A percentile compares a stretch with the other conserved stretches of the same genome.
Evolutionary conservation across 1,140 invertebrate species (phyloP).

Genomic region (Microplitis demolitor): DNA sequence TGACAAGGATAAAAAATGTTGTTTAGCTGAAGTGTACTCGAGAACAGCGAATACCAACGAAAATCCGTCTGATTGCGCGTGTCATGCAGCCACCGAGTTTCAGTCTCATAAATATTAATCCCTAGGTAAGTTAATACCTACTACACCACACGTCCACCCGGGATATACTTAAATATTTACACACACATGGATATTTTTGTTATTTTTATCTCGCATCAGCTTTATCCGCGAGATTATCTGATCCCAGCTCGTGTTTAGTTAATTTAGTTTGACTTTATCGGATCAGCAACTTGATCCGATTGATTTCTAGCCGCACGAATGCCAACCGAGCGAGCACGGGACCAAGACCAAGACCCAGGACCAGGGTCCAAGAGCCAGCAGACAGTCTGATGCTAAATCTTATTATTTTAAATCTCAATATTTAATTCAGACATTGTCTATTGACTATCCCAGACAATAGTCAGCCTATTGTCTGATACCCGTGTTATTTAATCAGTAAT

Average conservation of each 20-base stretch:
- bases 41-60: too few relatives aligned
- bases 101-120: background rate
- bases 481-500: too few relatives aligned
- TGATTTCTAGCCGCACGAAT: background rate
- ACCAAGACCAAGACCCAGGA: too few relatives aligned
- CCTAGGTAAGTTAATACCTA: too few relatives aligned
- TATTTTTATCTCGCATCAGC: conserved; percentile 1
- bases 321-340: background rate
- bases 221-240: background rate
- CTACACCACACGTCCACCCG: background rate
- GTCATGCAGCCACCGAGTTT: background rate
- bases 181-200: background rate
- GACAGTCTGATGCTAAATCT: too few relatives aligned
- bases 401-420: too few relatives aligned
- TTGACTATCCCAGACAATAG: too few relatives aligned
- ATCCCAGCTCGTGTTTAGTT: conserved; percentile 6
- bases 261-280: conserved; percentile 20
- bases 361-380: too few relatives aligned
- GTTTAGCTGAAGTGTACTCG: background rate
- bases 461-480: too few relatives aligned
- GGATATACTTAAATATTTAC: background rate
- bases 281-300: conserved; percentile 11
- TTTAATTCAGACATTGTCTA: too few relatives aligned
- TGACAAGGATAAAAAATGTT: background rate
- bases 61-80: background rate